Evolutionary conservation across 2,797 vertebrate genomes (phyloP), one percentile per base, ranked within the genome.

Genomic region (Amphiprion clarkii): DNA sequence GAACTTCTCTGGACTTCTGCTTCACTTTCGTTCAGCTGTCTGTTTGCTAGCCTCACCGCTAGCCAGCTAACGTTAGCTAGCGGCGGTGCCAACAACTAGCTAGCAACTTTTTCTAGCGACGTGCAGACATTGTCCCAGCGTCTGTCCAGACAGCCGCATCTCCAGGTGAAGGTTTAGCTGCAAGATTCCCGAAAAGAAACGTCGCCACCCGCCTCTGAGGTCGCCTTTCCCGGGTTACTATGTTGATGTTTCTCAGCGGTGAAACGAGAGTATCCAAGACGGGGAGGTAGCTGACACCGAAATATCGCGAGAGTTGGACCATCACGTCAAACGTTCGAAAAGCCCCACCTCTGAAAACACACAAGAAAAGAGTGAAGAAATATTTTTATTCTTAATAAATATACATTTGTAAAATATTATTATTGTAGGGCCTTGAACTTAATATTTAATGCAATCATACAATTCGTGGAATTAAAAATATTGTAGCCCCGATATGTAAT

Each of bases 171-270:
- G 11, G 9, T 54, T 33, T 55, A n/a, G 10, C 17, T 19, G 42
- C 25, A n/a, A 51, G 57, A 70, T 66, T 59, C 33, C 2, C 8
- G 31, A 23, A 64, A 53, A 61, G 6, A 83, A 77, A 62, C 9
- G 42, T 49, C 14, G 10, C 63, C 71, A 79, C 57, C 89, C 88
- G 89, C 88, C 52, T 80, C 53, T 74, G 48, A 71, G 48, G 68
- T 57, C 31, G 25, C 64, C 83, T 90, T 94, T 92, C 92, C 92
- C 91, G 90, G 93, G 91, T 92, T 90, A 89, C 88, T 89, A 78
- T 87, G 86, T 89, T 91, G 87, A 91, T 90, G 87, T 88, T 83
- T 79, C 77, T 67, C 73, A 79, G 59, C 83, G 71, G 85, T 78
- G 89, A 84, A 86, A 85, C 77, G 87, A 52, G 51, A 61, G 85